These are phyloP conservation scores for Thera obeliscata DNA, from an alignment of 2,888 invertebrate species.

Conservation along the genomic window DNA sequence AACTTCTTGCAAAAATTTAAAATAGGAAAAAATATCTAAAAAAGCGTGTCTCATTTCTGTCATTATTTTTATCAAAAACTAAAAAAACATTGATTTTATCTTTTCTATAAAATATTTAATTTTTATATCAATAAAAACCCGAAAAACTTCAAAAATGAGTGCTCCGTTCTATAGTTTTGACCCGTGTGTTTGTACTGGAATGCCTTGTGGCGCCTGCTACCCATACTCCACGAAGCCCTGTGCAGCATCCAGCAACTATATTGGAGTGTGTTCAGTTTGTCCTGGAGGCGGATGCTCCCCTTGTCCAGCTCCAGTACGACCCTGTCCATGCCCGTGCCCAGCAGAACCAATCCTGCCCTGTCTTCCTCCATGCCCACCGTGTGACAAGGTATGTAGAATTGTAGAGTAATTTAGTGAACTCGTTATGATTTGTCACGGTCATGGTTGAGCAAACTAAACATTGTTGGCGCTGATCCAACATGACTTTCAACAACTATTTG, in stretches of 20 bases:
- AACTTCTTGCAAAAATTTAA: not conserved
- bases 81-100: constrained; percentile 11
- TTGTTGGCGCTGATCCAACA: constrained; percentile 14
- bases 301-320: constrained; percentile 76
- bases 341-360: constrained; percentile 66
- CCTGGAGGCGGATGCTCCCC: constrained; percentile 78
- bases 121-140: constrained; percentile 45
- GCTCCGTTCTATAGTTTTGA: constrained; percentile 78
- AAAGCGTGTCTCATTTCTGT: constrained; percentile 1
- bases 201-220: constrained; percentile 74
- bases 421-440: constrained; percentile 28
- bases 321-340: constrained; percentile 68
- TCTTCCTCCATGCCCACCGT: constrained; percentile 71
- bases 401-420: constrained; percentile 7
- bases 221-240: constrained; percentile 75
- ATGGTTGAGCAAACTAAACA: constrained; percentile 24
- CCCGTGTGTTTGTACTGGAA: constrained; percentile 71
- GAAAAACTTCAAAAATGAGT: constrained; percentile 64
- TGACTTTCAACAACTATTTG: constrained; percentile 17
- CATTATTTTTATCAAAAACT: constrained; percentile 22
- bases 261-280: constrained; percentile 70
- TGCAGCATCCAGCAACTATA: constrained; percentile 64
- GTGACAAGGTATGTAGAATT: constrained; percentile 63
- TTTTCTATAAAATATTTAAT: constrained; percentile 9
- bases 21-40: not conserved